phyloP scores from a whole-genome alignment of 1,140 invertebrate species.

The Drosophila melanogaster region DNA sequence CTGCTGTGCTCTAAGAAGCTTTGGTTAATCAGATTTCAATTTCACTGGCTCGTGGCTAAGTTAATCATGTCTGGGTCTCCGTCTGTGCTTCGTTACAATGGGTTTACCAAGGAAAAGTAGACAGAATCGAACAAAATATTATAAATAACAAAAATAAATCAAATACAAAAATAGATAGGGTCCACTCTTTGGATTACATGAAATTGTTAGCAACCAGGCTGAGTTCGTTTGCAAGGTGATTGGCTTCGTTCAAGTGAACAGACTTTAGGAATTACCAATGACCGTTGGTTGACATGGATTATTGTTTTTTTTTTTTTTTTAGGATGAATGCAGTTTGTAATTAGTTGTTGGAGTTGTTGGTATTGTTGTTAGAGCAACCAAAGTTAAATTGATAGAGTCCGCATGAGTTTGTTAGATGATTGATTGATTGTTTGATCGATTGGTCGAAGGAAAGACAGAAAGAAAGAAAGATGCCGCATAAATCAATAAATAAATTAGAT shows the following conservation, averaged over 20 bases:
- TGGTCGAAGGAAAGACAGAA: constrained; percentile 71
- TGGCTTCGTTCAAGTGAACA: constrained; percentile 74
- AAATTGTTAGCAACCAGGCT: constrained; percentile 83
- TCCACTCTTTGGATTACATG: constrained; percentile 63
- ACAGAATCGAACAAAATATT: constrained; percentile 17
- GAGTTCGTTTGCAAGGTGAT: constrained; percentile 77
- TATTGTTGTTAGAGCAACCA: constrained; percentile 47
- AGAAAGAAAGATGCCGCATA: constrained; percentile 78
- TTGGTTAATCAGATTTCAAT: constrained; percentile 20
- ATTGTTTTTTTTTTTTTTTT: constrained; percentile 17
- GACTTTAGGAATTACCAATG: constrained; percentile 46
- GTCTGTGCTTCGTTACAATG: constrained; percentile 23
- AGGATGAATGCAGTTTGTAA: constrained; percentile 18
- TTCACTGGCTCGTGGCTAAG: constrained; percentile 35
- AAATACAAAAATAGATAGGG: constrained; percentile 5
- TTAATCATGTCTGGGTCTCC: constrained; percentile 38
- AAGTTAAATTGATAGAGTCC: constrained; percentile 57
- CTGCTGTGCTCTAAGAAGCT: constrained; percentile 44
- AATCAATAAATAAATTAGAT: constrained; percentile 76
- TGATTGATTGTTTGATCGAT: constrained; percentile 42
- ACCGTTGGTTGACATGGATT: too few species aligned
- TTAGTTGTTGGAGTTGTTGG: constrained; percentile 21
- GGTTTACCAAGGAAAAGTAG: constrained; percentile 29
- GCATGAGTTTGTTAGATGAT: constrained; percentile 65
- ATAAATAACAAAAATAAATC: constrained; percentile 18